phyloP scores from a whole-genome alignment of 2,888 invertebrate genomes.

The Vandiemenella viatica region DNA sequence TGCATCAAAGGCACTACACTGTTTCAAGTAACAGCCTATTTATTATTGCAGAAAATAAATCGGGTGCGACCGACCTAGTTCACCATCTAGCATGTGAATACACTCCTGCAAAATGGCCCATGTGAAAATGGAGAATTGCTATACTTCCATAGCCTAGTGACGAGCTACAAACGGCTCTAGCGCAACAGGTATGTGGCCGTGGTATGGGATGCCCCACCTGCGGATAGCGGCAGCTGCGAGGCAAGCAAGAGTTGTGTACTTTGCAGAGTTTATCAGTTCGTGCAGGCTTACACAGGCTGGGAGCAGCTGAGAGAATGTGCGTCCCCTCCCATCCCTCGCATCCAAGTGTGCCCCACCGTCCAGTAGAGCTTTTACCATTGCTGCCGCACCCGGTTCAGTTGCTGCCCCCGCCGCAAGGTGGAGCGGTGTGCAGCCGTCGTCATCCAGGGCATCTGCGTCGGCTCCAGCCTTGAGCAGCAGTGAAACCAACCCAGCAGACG shows the following conservation, averaged over 20 bases:
- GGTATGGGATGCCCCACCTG: constrained; percentile 27
- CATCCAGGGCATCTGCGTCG: constrained; percentile 61
- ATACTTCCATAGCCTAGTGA: constrained; percentile 24
- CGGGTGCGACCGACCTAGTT: no score
- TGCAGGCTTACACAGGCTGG: constrained; percentile 41
- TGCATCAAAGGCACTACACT: no score
- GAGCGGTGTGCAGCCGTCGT: constrained; percentile 73
- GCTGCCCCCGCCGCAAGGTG: constrained; percentile 54
- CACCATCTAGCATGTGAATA: no score
- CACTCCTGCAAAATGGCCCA: no score
- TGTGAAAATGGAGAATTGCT: no score
- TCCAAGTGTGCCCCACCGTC: constrained; percentile 74
- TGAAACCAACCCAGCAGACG: constrained; percentile 50
- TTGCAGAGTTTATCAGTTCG: constrained; percentile 57
- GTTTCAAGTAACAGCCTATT: no score
- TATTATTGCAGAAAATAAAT: no score
- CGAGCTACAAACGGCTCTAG: constrained; percentile 30
- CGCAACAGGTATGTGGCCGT: constrained; percentile 28
- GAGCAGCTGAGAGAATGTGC: constrained; percentile 52
- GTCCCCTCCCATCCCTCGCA: constrained; percentile 58
- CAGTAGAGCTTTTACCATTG: constrained; percentile 56
- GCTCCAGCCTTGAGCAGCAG: constrained; percentile 72
- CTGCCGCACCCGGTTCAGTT: constrained; percentile 52
- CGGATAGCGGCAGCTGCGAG: constrained; percentile 66
- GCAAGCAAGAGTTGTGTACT: constrained; percentile 69